Percentiles rank a stretch among this genome's conserved stretches.
These are phyloP conservation scores for Cygnus atratus DNA, from an alignment of 2,113 vertebrate species.

Conservation along the genomic window DNA sequence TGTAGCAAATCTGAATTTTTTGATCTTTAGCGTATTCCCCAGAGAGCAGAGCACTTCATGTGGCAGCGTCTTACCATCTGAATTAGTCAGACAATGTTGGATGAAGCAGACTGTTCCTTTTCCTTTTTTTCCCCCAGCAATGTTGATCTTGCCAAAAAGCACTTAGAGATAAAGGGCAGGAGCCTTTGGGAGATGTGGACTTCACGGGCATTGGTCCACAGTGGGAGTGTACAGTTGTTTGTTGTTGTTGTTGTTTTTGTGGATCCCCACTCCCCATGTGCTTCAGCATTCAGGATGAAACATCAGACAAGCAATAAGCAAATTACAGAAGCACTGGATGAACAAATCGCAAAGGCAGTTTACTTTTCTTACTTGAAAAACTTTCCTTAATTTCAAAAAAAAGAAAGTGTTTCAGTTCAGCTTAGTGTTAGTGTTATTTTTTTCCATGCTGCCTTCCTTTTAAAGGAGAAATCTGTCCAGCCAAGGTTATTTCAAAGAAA, in stretches of 20 bases:
- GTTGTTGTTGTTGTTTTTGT: background rate
- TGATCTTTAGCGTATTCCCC: background rate
- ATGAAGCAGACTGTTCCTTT: background rate
- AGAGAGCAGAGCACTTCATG: background rate
- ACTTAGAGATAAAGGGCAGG: background rate
- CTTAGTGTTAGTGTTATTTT: background rate
- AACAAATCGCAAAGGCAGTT: background rate
- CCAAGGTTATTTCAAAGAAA: background rate
- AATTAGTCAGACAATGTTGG: background rate
- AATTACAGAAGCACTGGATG: background rate
- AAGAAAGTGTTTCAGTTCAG: background rate
- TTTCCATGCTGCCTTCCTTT: background rate
- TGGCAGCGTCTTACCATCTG: background rate
- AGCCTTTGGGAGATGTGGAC: background rate
- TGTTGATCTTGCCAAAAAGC: background rate
- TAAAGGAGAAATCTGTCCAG: background rate
- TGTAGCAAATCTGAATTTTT: background rate
- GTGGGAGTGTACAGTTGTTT: accelerated
- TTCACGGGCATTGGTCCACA: background rate
- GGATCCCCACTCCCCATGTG: background rate
- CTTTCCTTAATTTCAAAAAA: background rate
- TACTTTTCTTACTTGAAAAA: background rate
- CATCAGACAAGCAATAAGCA: background rate
- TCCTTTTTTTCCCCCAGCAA: background rate
- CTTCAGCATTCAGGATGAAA: background rate